phyloP scores from a whole-genome alignment of 2,797 vertebrate species.

The Alfaro cultratus region DNA sequence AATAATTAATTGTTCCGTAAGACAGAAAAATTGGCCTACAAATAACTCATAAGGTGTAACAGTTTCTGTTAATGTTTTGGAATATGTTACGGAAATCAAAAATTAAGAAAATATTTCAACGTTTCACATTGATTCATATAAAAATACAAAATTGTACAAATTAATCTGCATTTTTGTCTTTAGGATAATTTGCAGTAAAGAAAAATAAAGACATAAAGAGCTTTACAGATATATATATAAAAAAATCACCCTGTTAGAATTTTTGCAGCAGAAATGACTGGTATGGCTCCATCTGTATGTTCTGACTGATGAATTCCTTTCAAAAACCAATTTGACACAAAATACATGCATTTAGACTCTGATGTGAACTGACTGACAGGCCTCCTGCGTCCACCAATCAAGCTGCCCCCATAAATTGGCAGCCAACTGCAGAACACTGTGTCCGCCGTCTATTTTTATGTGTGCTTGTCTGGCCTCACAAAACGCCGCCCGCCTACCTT shows the following conservation, averaged over 20 bases:
- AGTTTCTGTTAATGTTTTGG: not conserved
- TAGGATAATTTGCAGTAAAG: not conserved
- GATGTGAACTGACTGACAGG: conserved; percentile 29
- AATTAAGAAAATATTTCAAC: not conserved
- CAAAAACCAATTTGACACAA: conserved; percentile 34
- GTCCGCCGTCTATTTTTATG: conserved; percentile 48
- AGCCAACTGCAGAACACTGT: conserved; percentile 21
- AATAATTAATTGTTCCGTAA: not conserved
- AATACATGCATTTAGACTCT: conserved; percentile 15
- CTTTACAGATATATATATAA: not conserved
- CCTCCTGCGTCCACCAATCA: conserved; percentile 18
- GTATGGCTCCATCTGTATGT: conserved; percentile 48
- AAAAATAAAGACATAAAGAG: not conserved
- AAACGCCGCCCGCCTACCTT: conserved; percentile 55
- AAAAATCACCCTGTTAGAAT: conserved; percentile 51
- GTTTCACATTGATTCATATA: not conserved
- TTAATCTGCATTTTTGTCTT: not conserved
- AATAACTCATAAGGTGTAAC: not conserved
- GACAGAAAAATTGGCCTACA: not conserved
- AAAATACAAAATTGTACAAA: not conserved
- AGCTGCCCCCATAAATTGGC: conserved; percentile 6
- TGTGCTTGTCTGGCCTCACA: conserved; percentile 19
- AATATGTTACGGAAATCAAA: not conserved
- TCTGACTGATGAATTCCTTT: conserved; percentile 56
- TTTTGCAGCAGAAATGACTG: conserved; percentile 42